Percentiles rank a stretch among this genome's conserved stretches.
phyloP scores from a whole-genome alignment of 2,113 vertebrate species.

The Illadopsis cleaveri region DNA sequence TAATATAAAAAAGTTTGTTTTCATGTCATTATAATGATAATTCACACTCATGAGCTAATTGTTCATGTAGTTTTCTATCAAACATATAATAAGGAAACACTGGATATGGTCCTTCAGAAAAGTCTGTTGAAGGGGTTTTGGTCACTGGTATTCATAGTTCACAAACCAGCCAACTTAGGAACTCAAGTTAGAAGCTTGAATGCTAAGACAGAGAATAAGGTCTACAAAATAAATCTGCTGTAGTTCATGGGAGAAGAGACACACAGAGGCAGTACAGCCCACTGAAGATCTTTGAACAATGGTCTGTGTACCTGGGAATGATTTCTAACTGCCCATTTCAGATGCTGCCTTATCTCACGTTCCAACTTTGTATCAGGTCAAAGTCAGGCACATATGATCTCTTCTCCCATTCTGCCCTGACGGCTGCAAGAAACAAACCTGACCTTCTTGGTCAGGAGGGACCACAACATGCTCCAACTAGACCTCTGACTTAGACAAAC shows the following conservation, averaged over 20 bases:
- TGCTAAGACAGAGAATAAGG: background rate
- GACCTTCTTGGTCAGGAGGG: background rate
- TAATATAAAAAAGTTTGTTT: background rate
- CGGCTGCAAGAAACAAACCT: background rate
- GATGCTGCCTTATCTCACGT: background rate
- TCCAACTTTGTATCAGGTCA: background rate
- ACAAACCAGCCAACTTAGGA: background rate
- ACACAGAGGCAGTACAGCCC: background rate
- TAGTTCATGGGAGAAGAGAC: background rate
- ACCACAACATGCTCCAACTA: background rate
- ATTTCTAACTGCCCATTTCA: background rate
- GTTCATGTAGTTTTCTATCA: background rate
- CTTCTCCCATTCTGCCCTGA: background rate
- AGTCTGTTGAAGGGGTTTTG: background rate
- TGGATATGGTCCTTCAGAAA: background rate
- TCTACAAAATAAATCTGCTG: background rate
- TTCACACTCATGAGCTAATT: background rate
- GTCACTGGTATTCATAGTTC: background rate
- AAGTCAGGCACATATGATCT: background rate
- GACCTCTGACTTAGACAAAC: background rate
- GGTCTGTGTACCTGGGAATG: background rate
- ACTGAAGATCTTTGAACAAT: background rate
- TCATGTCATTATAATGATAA: background rate
- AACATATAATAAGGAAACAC: background rate
- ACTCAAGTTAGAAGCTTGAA: background rate